Conservation (phyloP, 2,797 vertebrate genomes). For the Acipenser transmontanus region DNA sequence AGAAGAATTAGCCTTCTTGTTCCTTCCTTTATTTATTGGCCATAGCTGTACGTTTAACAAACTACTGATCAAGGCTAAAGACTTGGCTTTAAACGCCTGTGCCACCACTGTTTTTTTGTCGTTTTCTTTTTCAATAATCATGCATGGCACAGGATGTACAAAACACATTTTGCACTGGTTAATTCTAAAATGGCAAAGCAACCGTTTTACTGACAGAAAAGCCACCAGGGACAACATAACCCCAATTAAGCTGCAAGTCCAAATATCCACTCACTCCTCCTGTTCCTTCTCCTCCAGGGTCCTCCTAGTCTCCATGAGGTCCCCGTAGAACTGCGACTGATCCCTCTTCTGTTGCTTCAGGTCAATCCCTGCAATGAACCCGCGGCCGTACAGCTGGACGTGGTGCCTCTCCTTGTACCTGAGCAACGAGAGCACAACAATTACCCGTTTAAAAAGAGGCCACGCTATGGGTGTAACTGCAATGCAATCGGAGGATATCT, state of each 20-base stretch:
- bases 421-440: background rate
- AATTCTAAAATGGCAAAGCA: too few relatives aligned
- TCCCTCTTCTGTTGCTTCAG: conserved; percentile 95
- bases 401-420: conserved; percentile 95
- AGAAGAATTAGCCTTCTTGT: rapidly evolving
- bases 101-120: too few relatives aligned
- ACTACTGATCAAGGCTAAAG: too few relatives aligned
- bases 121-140: too few relatives aligned
- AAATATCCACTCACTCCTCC: conserved; percentile 74
- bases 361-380: conserved; percentile 94
- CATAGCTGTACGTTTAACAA: too few relatives aligned
- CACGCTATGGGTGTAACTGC: too few relatives aligned
- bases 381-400: conserved; percentile 87
- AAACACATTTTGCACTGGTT: too few relatives aligned
- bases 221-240: background rate
- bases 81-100: too few relatives aligned
- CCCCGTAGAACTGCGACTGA: conserved; percentile 91
- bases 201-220: background rate
- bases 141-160: too few relatives aligned
- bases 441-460: background rate
- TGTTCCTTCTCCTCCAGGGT: conserved; percentile 95
- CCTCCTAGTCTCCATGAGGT: conserved; percentile 92
- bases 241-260: background rate
- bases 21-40: background rate
- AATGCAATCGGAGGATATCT: background rate